A percentile compares a stretch with the other conserved stretches of the same genome.
phyloP scores from a whole-genome alignment of 2,113 vertebrate species.

The Galbula dea region DNA sequence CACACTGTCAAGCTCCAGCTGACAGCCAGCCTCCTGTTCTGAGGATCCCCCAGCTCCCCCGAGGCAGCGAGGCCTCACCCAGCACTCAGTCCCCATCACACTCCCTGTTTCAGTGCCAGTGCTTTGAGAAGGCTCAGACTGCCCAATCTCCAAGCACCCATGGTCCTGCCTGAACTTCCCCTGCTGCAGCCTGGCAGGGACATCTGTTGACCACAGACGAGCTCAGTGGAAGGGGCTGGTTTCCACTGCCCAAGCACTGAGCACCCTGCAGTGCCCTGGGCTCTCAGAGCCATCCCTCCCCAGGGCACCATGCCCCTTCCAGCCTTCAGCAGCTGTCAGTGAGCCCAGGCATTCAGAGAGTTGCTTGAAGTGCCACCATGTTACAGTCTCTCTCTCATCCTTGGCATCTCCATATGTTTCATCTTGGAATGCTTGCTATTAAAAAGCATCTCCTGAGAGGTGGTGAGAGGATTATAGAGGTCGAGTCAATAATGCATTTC shows the following conservation, averaged over 20 bases:
- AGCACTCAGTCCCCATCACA: neutral
- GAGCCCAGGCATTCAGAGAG: neutral
- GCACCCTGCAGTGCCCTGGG: neutral
- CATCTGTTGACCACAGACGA: neutral
- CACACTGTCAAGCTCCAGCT: neutral
- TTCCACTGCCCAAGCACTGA: neutral
- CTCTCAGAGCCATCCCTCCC: neutral
- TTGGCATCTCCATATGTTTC: neutral
- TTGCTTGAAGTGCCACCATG: neutral
- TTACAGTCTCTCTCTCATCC: neutral
- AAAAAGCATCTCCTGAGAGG: neutral
- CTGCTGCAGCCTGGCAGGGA: neutral
- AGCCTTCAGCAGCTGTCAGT: fast-evolving
- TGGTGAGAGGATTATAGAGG: neutral
- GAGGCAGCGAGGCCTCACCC: neutral
- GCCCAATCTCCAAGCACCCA: neutral
- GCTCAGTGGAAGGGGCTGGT: neutral
- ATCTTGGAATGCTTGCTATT: neutral
- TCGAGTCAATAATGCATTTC: neutral
- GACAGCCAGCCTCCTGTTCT: neutral
- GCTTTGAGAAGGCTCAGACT: neutral
- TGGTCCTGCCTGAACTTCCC: neutral
- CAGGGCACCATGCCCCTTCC: fast-evolving
- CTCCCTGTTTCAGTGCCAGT: fast-evolving
- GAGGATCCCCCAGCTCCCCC: neutral